A percentile compares a stretch with the other conserved stretches of the same genome.
These are phyloP conservation scores for Passer montanus DNA, from an alignment of 2,113 vertebrate species.

Conservation along the genomic window DNA sequence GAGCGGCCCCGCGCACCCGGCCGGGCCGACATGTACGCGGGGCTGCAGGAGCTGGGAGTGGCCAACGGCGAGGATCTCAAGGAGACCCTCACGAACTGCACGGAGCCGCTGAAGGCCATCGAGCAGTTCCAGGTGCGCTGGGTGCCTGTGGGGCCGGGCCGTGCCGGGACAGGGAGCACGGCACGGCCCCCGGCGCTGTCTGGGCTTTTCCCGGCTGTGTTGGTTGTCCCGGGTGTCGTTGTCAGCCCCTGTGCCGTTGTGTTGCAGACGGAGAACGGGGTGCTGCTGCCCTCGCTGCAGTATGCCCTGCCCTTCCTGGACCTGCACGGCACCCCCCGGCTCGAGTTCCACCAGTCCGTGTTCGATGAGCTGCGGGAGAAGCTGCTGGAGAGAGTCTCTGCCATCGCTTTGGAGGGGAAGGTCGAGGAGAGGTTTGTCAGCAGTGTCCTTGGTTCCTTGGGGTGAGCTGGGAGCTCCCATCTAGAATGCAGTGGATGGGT, in stretches of 20 bases:
- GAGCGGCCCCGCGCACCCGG: neutral
- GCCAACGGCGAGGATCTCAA: conserved; percentile 96
- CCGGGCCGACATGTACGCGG: conserved; percentile 84
- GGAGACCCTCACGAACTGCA: conserved; percentile 97
- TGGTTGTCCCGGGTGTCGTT: neutral
- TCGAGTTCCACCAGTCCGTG: conserved; percentile 98
- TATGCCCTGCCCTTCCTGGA: conserved; percentile 96
- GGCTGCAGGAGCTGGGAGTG: conserved; percentile 92
- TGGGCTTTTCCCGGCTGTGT: neutral
- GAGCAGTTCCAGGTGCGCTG: conserved; percentile 92
- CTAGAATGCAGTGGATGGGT: accelerated
- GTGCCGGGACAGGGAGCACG: neutral
- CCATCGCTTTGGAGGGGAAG: conserved; percentile 89
- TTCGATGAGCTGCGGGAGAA: conserved; percentile 97
- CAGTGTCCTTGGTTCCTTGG: neutral
- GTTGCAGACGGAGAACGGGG: conserved; percentile 91
- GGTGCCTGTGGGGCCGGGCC: neutral
- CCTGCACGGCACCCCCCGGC: conserved; percentile 91
- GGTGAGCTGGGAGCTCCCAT: neutral
- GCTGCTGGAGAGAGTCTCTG: conserved; percentile 91
- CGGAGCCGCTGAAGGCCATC: conserved; percentile 96
- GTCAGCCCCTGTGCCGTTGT: neutral
- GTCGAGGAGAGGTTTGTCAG: conserved; percentile 85
- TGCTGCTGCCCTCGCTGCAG: conserved; percentile 94
- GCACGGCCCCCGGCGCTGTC: neutral